Percentiles rank a stretch among this genome's conserved stretches.
Evolutionary conservation across 2,888 invertebrate genomes (phyloP).

Genomic region (Chydorus sphaericus): DNA sequence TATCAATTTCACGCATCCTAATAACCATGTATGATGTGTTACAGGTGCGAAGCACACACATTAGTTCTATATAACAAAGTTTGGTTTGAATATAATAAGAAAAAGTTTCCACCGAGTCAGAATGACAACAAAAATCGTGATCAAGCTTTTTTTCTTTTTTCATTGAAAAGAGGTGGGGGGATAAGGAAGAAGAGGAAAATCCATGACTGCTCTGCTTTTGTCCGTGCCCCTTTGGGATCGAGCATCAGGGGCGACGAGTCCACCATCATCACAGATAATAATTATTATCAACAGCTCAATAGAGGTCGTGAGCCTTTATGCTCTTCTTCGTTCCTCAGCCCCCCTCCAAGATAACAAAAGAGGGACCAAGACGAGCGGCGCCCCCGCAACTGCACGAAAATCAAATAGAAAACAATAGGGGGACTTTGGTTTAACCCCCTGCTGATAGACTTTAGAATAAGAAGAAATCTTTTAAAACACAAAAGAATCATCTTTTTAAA

Average conservation of each 20-base stretch:
- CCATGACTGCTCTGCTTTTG: constrained; percentile 4
- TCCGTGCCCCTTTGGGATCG: not conserved
- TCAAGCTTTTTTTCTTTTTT: not conserved
- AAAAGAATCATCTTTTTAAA: too few relatives aligned
- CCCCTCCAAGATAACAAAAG: not conserved
- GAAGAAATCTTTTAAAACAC: too few relatives aligned
- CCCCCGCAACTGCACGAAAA: constrained; percentile 1
- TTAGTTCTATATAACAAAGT: too few relatives aligned
- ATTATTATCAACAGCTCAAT: not conserved
- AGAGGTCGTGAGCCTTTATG: constrained; percentile 6
- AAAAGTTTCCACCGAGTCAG: too few relatives aligned
- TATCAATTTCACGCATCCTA: too few relatives aligned
- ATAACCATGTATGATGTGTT: too few relatives aligned
- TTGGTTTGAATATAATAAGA: too few relatives aligned
- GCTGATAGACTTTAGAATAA: too few relatives aligned
- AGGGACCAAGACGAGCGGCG: not conserved
- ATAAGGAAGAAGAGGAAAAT: not conserved
- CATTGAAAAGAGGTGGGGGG: not conserved
- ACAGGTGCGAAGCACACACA: too few relatives aligned
- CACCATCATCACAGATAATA: not conserved
- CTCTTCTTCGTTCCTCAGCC: not conserved
- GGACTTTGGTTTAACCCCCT: too few relatives aligned
- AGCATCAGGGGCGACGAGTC: not conserved
- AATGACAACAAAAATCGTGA: constrained; percentile 1
- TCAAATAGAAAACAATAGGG: not conserved